A percentile compares a stretch with the other conserved stretches of the same genome.
These are phyloP conservation scores for Tautogolabrus adspersus DNA, from an alignment of 2,113 vertebrate genomes.

Conservation along the genomic window DNA sequence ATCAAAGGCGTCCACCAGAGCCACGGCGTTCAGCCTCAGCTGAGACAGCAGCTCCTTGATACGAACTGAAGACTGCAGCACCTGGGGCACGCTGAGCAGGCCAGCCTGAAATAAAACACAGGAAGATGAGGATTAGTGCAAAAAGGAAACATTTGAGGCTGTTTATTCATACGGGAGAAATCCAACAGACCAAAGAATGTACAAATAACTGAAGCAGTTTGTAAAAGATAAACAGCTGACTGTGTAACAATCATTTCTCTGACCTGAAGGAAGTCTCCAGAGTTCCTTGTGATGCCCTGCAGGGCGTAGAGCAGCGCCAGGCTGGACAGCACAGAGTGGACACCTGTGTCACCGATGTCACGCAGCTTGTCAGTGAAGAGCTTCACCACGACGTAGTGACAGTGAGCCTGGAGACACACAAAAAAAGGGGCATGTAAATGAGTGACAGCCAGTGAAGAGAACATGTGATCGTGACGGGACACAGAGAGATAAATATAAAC, in stretches of 20 bases:
- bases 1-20: constrained; percentile 94
- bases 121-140: not conserved
- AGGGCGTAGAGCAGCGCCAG: constrained; percentile 91
- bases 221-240: not conserved
- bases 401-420: constrained; percentile 88
- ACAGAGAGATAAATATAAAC: too few relatives aligned
- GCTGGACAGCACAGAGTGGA: constrained; percentile 85
- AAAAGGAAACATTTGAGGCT: not conserved
- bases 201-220: not conserved
- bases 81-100: constrained; percentile 87
- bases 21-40: constrained; percentile 90
- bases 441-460: not conserved
- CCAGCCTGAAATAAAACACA: constrained; percentile 81
- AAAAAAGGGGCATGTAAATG: not conserved
- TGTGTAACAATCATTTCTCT: not conserved
- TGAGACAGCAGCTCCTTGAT: constrained; percentile 90
- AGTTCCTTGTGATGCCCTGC: constrained; percentile 88
- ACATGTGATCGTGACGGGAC: too few relatives aligned
- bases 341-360: constrained; percentile 82
- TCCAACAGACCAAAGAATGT: not conserved
- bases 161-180: not conserved
- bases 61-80: constrained; percentile 85
- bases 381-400: constrained; percentile 95
- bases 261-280: constrained; percentile 95
- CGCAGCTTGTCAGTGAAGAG: constrained; percentile 90